These are phyloP conservation scores for Clivina fossor DNA, from an alignment of 2,888 invertebrate genomes.

Conservation along the genomic window DNA sequence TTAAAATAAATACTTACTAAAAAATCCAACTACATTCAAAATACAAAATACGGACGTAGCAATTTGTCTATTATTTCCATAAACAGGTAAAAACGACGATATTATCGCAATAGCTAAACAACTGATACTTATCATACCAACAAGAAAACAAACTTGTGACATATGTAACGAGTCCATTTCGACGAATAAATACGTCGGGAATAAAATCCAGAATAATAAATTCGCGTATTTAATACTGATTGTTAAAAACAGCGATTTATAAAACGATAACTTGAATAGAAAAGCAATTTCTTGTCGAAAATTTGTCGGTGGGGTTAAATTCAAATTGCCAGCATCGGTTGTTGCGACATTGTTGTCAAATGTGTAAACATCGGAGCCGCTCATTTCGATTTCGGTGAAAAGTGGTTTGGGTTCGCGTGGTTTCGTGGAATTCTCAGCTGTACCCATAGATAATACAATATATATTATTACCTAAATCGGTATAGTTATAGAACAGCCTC, in stretches of 20 bases:
- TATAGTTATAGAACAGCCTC: no score
- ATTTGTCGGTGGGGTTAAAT: not conserved
- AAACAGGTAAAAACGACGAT: no score
- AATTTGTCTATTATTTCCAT: slow-evolving; percentile 45
- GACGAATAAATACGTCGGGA: slow-evolving; percentile 56
- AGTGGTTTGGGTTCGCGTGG: slow-evolving; percentile 15
- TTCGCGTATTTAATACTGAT: slow-evolving; percentile 59
- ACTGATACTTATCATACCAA: slow-evolving; percentile 43
- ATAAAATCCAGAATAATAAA: slow-evolving; percentile 57
- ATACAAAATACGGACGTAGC: slow-evolving; percentile 54
- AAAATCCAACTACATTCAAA: slow-evolving; percentile 59
- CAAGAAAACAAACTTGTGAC: slow-evolving; percentile 42
- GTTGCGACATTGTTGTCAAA: slow-evolving; percentile 46
- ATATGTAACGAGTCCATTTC: slow-evolving; percentile 43
- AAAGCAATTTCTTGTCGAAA: not conserved
- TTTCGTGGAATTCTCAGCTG: slow-evolving; percentile 26
- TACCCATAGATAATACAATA: no score
- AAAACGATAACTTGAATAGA: no score
- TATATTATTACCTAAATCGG: no score
- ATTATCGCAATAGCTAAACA: no score
- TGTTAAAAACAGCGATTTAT: slow-evolving; percentile 58
- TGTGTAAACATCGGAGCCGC: slow-evolving; percentile 47
- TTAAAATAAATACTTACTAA: slow-evolving; percentile 54
- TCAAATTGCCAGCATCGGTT: slow-evolving; percentile 1
- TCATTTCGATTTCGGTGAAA: slow-evolving; percentile 22